These are phyloP conservation scores for Tinea semifulvella DNA, from an alignment of 2,888 invertebrate species.

Conservation along the genomic window DNA sequence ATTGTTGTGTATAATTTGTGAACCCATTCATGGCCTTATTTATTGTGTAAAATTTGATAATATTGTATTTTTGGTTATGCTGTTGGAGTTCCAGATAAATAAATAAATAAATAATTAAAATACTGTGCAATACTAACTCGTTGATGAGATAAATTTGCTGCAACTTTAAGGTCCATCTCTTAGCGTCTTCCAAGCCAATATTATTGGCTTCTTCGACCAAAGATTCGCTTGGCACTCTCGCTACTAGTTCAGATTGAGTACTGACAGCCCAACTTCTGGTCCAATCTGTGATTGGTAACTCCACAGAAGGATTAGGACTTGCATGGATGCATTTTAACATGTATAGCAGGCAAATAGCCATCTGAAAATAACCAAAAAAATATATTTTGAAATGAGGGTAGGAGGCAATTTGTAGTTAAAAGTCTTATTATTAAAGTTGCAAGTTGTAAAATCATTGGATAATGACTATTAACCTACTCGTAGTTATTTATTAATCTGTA, in stretches of 20 bases:
- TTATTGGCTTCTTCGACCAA: slow-evolving; percentile 19
- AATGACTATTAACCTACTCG: too few relatives aligned
- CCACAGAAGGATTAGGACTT: slow-evolving; percentile 28
- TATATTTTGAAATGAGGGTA: too few relatives aligned
- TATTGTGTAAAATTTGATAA: too few relatives aligned
- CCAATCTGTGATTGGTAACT: slow-evolving; percentile 53
- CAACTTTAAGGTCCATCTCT: slow-evolving; percentile 12
- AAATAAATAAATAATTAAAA: too few relatives aligned
- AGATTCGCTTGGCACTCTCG: slow-evolving; percentile 8
- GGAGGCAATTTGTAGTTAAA: too few relatives aligned
- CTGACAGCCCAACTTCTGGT: slow-evolving; percentile 51
- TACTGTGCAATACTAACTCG: slow-evolving; percentile 1
- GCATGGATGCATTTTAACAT: slow-evolving; percentile 41
- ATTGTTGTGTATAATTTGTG: too few relatives aligned
- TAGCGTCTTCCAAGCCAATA: slow-evolving; percentile 9
- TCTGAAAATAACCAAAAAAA: slow-evolving; percentile 24
- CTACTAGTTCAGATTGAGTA: slow-evolving; percentile 28
- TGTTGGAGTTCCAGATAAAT: too few relatives aligned
- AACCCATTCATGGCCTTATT: too few relatives aligned
- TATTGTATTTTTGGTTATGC: too few relatives aligned
- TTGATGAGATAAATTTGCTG: slow-evolving; percentile 3
- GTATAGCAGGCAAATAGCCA: slow-evolving; percentile 47
- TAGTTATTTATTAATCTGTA: too few relatives aligned
- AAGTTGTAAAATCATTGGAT: too few relatives aligned
- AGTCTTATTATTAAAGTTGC: too few relatives aligned